Percentiles rank a stretch among this genome's conserved stretches.
Evolutionary conservation across 1,140 invertebrate genomes (phyloP).

Genomic region (Trichomalopsis sarcophagae): DNA sequence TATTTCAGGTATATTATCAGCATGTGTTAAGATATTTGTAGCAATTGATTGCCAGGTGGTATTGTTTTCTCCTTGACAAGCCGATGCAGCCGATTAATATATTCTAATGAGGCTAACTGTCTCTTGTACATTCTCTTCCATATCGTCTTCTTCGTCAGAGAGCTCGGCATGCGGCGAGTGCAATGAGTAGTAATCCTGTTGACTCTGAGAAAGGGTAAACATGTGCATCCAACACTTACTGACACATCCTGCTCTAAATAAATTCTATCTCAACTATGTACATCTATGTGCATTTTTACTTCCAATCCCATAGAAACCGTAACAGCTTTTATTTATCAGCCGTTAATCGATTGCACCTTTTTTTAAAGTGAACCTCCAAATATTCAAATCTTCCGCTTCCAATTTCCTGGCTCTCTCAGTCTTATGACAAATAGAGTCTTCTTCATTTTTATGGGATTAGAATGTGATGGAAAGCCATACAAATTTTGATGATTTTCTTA

Average conservation of each 20-base stretch:
- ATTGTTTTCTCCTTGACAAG: conserved; percentile 26
- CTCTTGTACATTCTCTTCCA: conserved; percentile 44
- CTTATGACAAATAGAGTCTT: conserved; percentile 21
- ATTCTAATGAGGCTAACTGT: conserved; percentile 44
- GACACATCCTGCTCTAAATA: conserved; percentile 41
- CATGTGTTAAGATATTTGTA: conserved; percentile 31
- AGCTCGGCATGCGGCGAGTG: conserved; percentile 40
- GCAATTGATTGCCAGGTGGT: conserved; percentile 21
- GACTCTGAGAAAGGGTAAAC: conserved; percentile 51
- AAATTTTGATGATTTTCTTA: conserved; percentile 41
- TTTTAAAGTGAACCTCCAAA: conserved; percentile 26
- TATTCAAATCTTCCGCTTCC: conserved; percentile 23
- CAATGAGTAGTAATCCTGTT: conserved; percentile 40
- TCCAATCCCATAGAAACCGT: conserved; percentile 54
- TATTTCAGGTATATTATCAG: conserved; percentile 38
- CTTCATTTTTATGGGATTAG: conserved; percentile 53
- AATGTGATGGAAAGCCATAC: conserved; percentile 48
- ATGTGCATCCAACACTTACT: conserved; percentile 50
- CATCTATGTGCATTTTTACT: conserved; percentile 53
- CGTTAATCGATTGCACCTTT: neutral
- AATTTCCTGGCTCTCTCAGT: conserved; percentile 31
- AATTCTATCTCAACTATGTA: conserved; percentile 52
- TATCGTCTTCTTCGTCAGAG: conserved; percentile 41
- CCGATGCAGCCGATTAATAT: conserved; percentile 34
- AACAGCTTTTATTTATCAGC: conserved; percentile 10